Evolutionary conservation across 2,797 vertebrate species (phyloP), one percentile per base, ranked within the genome.

Genomic region (Leptoclinus maculatus): DNA sequence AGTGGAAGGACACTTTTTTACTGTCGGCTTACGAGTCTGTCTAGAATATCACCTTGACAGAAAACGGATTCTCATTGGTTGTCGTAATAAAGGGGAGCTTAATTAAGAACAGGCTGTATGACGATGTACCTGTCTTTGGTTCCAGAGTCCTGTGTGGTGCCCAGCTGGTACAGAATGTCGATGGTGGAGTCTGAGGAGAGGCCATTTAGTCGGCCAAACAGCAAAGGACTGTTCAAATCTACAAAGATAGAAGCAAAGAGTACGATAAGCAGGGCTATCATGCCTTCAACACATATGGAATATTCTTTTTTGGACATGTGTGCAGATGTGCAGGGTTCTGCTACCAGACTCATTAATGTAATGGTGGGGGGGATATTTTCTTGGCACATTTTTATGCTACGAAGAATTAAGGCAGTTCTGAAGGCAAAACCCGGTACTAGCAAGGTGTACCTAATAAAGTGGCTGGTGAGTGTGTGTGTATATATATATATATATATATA

Each of bases 131-230:
- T 96, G 94, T 99, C 97, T 94, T 98, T 99, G 87, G 98, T 99
- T 87, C 98, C 98, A 62, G 96, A 83, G 83, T 99, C 98, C 88
- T 99, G 98, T 34, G 98, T 99, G 74, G 98, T 99, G 78, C 98
- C 98, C 86, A 99, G 96, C 91, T 99, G 98, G 91, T 99, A 99
- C 63, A 99, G 96, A 89, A 99, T 99, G 92, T 99, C 98, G 74
- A 99, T 99, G 70, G 98, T 99, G 79, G 98, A 99, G 93, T 99
- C 98, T 77, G 98, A 99, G 39, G 98, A 99, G 57, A 99, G 96
- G 86, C 98, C 98, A 81, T 99, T 99, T 39, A 99, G 94, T 85
- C 98, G 96, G 80, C 98, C 98, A 87, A 99, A 99, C 79, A 99
- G 96, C 89, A 99, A 95, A 72, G 98, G 98, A 82, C 98, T 99